phyloP scores from a whole-genome alignment of 1,140 invertebrate genomes.

The Microvelia longipes region DNA sequence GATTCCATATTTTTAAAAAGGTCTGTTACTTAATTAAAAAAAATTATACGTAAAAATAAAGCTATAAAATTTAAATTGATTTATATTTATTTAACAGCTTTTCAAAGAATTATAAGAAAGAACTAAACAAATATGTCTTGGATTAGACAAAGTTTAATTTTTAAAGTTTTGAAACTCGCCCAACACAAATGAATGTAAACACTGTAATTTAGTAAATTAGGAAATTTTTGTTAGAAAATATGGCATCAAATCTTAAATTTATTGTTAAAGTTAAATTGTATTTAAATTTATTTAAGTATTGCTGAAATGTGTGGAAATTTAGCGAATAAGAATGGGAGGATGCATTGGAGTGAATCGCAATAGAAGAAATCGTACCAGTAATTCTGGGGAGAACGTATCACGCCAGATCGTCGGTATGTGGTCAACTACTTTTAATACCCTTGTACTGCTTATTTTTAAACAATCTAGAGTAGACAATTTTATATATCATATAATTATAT shows the following conservation, averaged over 20 bases:
- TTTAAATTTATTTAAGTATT: background rate
- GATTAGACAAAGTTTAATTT: no score
- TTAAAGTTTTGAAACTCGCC: no score
- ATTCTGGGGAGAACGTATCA: conserved; percentile 56
- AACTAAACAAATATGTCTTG: no score
- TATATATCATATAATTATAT: conserved; percentile 6
- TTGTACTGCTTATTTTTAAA: conserved; percentile 13
- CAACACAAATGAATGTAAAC: no score
- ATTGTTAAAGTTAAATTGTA: background rate
- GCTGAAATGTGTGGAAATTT: background rate
- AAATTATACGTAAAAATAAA: no score
- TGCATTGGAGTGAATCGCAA: conserved; percentile 66
- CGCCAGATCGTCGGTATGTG: conserved; percentile 52
- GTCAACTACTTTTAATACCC: no score
- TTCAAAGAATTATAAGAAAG: no score
- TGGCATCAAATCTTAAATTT: background rate
- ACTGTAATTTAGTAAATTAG: background rate
- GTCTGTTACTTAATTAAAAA: no score
- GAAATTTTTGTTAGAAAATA: background rate
- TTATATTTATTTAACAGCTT: no score
- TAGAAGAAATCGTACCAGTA: conserved; percentile 58
- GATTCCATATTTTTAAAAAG: no score
- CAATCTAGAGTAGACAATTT: conserved; percentile 8
- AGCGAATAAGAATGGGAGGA: conserved; percentile 48
- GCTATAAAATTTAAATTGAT: no score